Evolutionary conservation across 2,888 invertebrate species (phyloP).

Genomic region (Scelioninae gen. 2): DNA sequence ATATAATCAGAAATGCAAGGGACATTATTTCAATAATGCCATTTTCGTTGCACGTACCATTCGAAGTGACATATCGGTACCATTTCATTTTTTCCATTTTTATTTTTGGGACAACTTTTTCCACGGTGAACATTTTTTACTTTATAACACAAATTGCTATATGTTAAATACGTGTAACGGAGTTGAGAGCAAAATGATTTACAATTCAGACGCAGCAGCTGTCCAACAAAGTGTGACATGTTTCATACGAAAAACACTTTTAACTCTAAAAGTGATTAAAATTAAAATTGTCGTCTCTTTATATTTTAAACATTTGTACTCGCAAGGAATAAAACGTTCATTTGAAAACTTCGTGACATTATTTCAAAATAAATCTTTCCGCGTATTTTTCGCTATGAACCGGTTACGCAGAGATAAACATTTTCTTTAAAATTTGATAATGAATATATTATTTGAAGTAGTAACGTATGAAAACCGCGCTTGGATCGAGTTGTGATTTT

Average conservation of each 20-base stretch:
- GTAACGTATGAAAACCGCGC: not conserved
- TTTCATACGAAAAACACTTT: conserved; percentile 13
- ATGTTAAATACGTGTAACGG: conserved; percentile 1
- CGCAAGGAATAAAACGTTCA: conserved; percentile 8
- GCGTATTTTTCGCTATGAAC: not conserved
- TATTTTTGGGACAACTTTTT: too few species aligned
- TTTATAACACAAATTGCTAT: not conserved
- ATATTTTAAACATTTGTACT: not conserved
- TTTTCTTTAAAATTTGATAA: conserved; percentile 6
- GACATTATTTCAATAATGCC: too few species aligned
- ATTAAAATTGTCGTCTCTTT: not conserved
- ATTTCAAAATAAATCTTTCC: not conserved
- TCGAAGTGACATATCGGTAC: too few species aligned
- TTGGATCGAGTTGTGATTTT: too few species aligned
- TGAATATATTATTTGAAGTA: conserved; percentile 1
- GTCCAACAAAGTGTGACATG: conserved; percentile 15
- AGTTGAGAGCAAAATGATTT: conserved; percentile 5
- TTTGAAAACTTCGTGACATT: conserved; percentile 1
- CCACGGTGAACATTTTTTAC: too few species aligned
- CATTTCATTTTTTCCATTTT: too few species aligned
- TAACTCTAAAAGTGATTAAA: conserved; percentile 4
- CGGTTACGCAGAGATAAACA: not conserved
- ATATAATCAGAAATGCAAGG: too few species aligned
- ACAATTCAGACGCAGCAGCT: conserved; percentile 4
- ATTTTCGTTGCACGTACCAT: too few species aligned